These are phyloP conservation scores for Goniozus legneri DNA, from an alignment of 1,140 invertebrate genomes.

Conservation along the genomic window DNA sequence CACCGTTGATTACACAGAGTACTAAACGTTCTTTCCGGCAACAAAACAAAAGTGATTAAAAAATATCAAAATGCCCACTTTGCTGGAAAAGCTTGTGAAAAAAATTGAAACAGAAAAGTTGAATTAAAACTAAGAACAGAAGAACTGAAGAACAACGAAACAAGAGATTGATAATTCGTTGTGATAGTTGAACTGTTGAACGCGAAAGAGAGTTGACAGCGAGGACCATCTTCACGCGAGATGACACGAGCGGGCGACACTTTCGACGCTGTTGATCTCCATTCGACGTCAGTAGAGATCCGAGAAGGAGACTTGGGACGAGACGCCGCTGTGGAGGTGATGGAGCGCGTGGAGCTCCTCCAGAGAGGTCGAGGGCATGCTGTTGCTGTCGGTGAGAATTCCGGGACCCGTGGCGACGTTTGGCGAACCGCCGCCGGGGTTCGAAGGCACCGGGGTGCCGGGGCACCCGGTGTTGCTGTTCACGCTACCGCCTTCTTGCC, in stretches of 20 bases:
- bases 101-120: no score
- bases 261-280: constrained; percentile 31
- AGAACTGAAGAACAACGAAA: no score
- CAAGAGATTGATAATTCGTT: no score
- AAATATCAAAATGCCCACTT: no score
- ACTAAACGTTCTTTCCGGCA: no score
- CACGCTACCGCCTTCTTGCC: constrained; percentile 61
- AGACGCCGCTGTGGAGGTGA: constrained; percentile 50
- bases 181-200: no score
- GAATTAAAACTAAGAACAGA: no score
- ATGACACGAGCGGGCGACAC: constrained; percentile 32
- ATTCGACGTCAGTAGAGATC: constrained; percentile 51
- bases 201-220: no score
- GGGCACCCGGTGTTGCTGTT: constrained; percentile 46
- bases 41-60: no score
- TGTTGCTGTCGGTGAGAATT: constrained; percentile 50
- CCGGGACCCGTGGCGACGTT: constrained; percentile 40
- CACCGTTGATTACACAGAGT: no score
- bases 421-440: constrained; percentile 43
- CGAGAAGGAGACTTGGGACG: constrained; percentile 52
- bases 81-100: no score
- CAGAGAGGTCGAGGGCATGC: constrained; percentile 51
- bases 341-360: constrained; percentile 52
- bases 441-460: constrained; percentile 47
- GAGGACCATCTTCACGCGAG: constrained; percentile 29